Evolutionary conservation across 2,888 invertebrate genomes (phyloP), one percentile per base, ranked within the genome.

Genomic region (Microplitis manilae): DNA sequence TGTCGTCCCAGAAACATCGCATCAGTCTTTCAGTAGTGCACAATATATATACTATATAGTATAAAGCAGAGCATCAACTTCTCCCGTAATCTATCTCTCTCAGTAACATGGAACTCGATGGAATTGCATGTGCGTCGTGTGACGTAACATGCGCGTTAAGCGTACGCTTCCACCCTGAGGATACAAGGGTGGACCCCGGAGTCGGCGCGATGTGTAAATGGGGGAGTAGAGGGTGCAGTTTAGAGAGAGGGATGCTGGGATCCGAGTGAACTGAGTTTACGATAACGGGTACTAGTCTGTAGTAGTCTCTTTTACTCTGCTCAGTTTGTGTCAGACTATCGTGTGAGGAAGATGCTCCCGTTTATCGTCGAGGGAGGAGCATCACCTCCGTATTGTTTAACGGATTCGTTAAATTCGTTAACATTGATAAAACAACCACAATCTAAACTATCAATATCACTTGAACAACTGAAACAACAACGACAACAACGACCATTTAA

Each of bases 271-370:
- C 61, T 83, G 84, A 85, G 84, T 87, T 86, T 85, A 86, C 83
- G 86, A 83, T 84, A 85, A 69, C 80, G 68, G 87, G 86, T 86
- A 83, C 83, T 83, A 81, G 81, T 50, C 50, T 50, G 50, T 50
- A 50, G 50, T 50, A 50, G 50, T 50, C 13, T 50, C 50, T 13
- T 50, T 50, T 50, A 50, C 50, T 83, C 82, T 17, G 17, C 17
- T 83, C 84, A 90, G 90, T 90, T 89, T 88, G 89, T 88, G 88
- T 87, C 88, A 86, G 88, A 87, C 87, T 85, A 87, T 87, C 84
- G 84, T 87, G 87, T 85, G 86, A 86, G 86, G 84, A 88, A 87
- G 87, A 87, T 88, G 89, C 85, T 85, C 85, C 85, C 85, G 85
- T 82, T 84, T 85, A 83, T 85, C 84, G 84, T 74, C 79, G 83